Conservation (phyloP, 2,888 invertebrate genomes). For the Lasioglossum zephyrum region DNA sequence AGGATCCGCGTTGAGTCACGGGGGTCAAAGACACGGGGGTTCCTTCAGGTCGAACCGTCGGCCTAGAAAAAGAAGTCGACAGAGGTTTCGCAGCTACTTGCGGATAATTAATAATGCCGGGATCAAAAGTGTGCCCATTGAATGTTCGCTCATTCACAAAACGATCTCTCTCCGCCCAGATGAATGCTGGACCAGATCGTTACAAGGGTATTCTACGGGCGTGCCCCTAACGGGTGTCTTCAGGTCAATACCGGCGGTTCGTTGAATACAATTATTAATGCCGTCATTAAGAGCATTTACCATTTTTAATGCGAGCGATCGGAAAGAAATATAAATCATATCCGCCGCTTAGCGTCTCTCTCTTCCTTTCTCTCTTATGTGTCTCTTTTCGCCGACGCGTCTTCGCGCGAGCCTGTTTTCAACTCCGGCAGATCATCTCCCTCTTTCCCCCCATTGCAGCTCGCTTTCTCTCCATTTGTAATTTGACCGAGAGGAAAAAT, state of each 20-base stretch:
- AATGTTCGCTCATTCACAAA: constrained; percentile 75
- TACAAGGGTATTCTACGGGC: constrained; percentile 75
- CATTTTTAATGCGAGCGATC: constrained; percentile 74
- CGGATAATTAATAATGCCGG: constrained; percentile 74
- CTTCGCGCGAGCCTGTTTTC: constrained; percentile 38
- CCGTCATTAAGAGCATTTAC: constrained; percentile 77
- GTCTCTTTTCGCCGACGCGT: not conserved
- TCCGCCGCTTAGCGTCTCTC: constrained; percentile 15
- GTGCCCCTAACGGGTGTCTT: constrained; percentile 72
- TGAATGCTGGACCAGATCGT: constrained; percentile 75
- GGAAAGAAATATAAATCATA: constrained; percentile 73
- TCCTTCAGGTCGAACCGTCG: constrained; percentile 38
- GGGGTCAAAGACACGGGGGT: constrained; percentile 48
- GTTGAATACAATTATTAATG: constrained; percentile 77
- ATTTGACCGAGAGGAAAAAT: constrained; percentile 19
- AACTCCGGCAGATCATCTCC: not conserved
- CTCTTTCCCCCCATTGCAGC: not conserved
- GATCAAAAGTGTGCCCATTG: constrained; percentile 76
- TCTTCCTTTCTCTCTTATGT: not conserved
- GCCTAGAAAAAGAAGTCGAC: constrained; percentile 49
- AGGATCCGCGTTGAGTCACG: constrained; percentile 36
- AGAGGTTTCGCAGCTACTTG: constrained; percentile 70
- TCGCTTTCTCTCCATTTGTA: constrained; percentile 15
- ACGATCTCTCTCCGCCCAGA: constrained; percentile 71
- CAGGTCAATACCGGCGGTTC: constrained; percentile 70